Percentiles rank a stretch among this genome's conserved stretches.
These are phyloP conservation scores for Galaxias olidus DNA, from an alignment of 2,797 vertebrate genomes.

Conservation along the genomic window DNA sequence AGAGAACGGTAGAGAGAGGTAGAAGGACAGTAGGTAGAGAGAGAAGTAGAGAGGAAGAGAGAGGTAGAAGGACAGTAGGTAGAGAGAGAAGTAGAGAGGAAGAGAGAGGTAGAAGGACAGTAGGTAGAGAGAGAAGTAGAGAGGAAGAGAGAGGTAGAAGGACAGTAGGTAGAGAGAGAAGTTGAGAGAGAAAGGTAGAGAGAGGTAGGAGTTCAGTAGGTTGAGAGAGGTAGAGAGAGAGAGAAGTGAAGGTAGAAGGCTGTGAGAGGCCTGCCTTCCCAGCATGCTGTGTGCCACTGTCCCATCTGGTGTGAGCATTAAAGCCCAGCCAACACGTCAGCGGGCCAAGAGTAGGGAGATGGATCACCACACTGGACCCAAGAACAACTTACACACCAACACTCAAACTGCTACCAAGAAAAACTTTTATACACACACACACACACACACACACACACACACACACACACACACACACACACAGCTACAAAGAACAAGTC, in stretches of 20 bases:
- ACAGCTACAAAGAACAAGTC: constrained; percentile 14
- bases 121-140: not conserved
- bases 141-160: not conserved
- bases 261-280: constrained; percentile 12
- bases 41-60: not conserved
- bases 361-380: constrained; percentile 44
- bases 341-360: constrained; percentile 35
- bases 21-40: too few species aligned
- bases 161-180: constrained; percentile 25
- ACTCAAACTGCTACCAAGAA: constrained; percentile 9
- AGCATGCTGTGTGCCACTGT: constrained; percentile 2
- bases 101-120: not conserved
- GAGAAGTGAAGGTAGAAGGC: constrained; percentile 27
- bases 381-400: constrained; percentile 27
- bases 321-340: constrained; percentile 48
- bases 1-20: too few species aligned
- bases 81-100: not conserved
- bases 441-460: constrained; percentile 4
- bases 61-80: not conserved
- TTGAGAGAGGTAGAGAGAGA: not conserved
- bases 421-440: constrained; percentile 20
- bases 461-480: not conserved
- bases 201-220: not conserved
- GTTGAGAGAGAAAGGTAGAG: constrained; percentile 13
- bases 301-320: constrained; percentile 58